Evolutionary conservation across 2,888 invertebrate genomes (phyloP).

Genomic region (Argynnis bischoffii): DNA sequence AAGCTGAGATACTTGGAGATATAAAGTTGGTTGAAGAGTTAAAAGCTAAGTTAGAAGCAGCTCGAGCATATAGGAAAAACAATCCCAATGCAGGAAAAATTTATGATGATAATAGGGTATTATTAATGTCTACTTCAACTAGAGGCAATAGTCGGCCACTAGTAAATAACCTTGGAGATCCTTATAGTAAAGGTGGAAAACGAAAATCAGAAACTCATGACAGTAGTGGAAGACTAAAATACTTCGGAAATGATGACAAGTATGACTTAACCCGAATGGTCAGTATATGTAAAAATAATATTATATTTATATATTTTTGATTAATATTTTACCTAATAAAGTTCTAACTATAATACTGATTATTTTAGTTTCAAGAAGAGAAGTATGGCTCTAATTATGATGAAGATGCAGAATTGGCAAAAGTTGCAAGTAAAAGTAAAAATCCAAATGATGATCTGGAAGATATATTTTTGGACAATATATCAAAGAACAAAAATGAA

Average conservation of each 20-base stretch:
- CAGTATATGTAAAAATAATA: constrained; percentile 43
- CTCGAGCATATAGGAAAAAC: constrained; percentile 80
- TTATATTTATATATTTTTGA: constrained; percentile 2
- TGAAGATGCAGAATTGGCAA: constrained; percentile 90
- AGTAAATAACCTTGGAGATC: constrained; percentile 66
- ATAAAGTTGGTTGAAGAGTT: constrained; percentile 85
- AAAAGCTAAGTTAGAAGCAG: constrained; percentile 88
- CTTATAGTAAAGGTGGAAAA: constrained; percentile 70
- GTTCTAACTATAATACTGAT: background rate
- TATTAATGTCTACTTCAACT: constrained; percentile 86
- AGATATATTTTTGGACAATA: constrained; percentile 91
- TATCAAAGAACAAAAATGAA: constrained; percentile 84
- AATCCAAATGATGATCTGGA: constrained; percentile 89
- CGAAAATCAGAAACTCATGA: constrained; percentile 87
- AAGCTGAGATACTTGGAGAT: constrained; percentile 97
- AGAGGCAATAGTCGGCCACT: constrained; percentile 88
- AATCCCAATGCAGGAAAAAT: constrained; percentile 60
- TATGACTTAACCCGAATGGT: constrained; percentile 93
- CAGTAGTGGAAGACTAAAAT: constrained; percentile 88
- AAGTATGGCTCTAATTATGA: constrained; percentile 91
- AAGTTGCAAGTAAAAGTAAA: constrained; percentile 85
- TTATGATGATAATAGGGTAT: constrained; percentile 78
- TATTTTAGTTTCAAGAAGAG: constrained; percentile 87
- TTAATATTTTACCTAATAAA: background rate
- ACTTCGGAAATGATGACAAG: constrained; percentile 95